Evolutionary conservation across 2,888 invertebrate genomes (phyloP).

Genomic region (Aquatica leii): DNA sequence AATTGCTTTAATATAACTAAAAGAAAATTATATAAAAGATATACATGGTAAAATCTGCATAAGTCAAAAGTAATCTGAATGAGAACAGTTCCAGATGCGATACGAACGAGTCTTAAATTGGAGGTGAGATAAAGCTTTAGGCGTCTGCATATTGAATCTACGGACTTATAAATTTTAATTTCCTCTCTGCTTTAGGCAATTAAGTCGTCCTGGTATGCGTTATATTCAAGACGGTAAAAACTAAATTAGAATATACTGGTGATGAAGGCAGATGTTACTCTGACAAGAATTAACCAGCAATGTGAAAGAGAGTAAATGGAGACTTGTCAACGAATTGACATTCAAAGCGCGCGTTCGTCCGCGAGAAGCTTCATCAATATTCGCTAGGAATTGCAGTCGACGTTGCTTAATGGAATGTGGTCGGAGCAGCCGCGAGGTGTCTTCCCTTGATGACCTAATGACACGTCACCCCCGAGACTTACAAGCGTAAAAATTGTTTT

Average conservation of each 20-base stretch:
- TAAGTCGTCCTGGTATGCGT: constrained; percentile 51
- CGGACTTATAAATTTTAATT: constrained; percentile 60
- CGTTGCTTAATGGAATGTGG: constrained; percentile 58
- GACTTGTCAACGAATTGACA: constrained; percentile 45
- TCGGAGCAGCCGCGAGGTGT: constrained; percentile 42
- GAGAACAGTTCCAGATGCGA: constrained; percentile 56
- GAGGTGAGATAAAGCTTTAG: constrained; percentile 49
- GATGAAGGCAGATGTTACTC: constrained; percentile 41
- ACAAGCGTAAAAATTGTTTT: constrained; percentile 46
- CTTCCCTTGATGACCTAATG: constrained; percentile 42
- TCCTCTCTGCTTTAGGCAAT: constrained; percentile 55
- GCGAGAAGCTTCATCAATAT: constrained; percentile 55
- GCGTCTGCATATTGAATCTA: constrained; percentile 54
- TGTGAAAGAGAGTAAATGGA: constrained; percentile 25
- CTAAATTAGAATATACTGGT: constrained; percentile 38
- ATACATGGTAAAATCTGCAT: constrained; percentile 48
- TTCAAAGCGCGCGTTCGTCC: constrained; percentile 51
- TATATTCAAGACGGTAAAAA: constrained; percentile 32
- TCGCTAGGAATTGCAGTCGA: constrained; percentile 56
- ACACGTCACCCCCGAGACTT: constrained; percentile 35
- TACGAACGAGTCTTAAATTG: constrained; percentile 52
- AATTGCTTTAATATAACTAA: constrained; percentile 20
- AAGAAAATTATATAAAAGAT: constrained; percentile 30
- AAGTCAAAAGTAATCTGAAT: constrained; percentile 52
- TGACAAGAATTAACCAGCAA: constrained; percentile 35